phyloP scores from a whole-genome alignment of 2,888 invertebrate genomes.

The Taenaris catops region DNA sequence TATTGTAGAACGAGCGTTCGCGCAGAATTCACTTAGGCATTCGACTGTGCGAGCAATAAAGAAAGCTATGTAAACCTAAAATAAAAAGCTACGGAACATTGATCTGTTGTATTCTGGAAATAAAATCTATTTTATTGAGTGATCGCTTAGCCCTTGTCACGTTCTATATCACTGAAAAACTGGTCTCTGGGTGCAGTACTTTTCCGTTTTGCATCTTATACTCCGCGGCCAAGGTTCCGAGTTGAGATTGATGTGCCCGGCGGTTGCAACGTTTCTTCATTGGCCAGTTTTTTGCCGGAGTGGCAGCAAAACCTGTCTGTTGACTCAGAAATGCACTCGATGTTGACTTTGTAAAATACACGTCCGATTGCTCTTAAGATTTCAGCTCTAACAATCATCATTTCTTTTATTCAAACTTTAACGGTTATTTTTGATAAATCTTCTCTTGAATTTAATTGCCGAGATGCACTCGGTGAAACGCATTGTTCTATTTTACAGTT shows the following conservation, averaged over 20 bases:
- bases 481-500: no score
- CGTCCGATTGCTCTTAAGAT: conserved; percentile 42
- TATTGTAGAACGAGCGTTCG: conserved; percentile 37
- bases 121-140: conserved; percentile 73
- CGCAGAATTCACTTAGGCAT: conserved; percentile 51
- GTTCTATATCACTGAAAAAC: conserved; percentile 60
- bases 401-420: no score
- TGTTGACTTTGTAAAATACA: conserved; percentile 58
- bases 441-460: no score
- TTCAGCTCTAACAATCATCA: no score
- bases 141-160: conserved; percentile 61
- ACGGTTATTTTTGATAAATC: no score
- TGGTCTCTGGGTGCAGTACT: conserved; percentile 32
- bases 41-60: conserved; percentile 43
- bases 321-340: conserved; percentile 47
- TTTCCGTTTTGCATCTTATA: conserved; percentile 45
- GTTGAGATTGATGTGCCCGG: conserved; percentile 31
- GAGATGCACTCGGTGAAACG: no score
- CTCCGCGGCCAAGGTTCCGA: conserved; percentile 41
- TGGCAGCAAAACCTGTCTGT: conserved; percentile 68
- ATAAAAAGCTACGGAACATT: conserved; percentile 55
- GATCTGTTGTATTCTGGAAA: conserved; percentile 60
- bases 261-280: conserved; percentile 34
- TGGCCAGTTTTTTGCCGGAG: conserved; percentile 40
- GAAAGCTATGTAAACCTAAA: conserved; percentile 45